A percentile compares a stretch with the other conserved stretches of the same genome.
phyloP scores from a whole-genome alignment of 2,797 vertebrate genomes.

The Dermochelys coriacea region DNA sequence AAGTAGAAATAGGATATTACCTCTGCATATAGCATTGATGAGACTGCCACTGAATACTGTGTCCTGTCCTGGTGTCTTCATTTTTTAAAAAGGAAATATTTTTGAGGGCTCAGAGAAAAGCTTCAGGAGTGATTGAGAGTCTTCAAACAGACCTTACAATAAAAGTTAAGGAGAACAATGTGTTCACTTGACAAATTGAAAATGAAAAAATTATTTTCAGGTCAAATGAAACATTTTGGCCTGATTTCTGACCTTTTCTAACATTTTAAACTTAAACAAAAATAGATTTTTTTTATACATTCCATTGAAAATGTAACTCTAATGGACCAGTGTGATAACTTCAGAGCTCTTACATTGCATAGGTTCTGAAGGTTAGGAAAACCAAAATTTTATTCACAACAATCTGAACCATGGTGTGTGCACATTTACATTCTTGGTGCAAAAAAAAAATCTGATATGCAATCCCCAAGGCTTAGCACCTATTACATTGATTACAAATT shows the following conservation, averaged over 20 bases:
- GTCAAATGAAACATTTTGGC: not conserved
- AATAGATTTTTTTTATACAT: not conserved
- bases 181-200: not conserved
- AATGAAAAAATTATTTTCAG: too few species aligned
- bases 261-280: not conserved
- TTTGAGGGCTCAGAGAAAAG: not conserved
- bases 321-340: not conserved
- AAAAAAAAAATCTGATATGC: not conserved
- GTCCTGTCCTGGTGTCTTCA: not conserved
- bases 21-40: not conserved
- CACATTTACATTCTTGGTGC: not conserved
- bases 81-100: not conserved
- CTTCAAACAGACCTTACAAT: not conserved
- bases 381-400: not conserved
- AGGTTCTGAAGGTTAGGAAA: not conserved
- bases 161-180: not conserved
- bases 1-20: rapidly evolving
- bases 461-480: not conserved
- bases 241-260: not conserved
- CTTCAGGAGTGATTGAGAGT: not conserved
- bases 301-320: not conserved
- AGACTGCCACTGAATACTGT: not conserved
- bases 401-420: not conserved
- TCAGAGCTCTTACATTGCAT: not conserved
- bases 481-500: not conserved